Base-by-base conservation (phyloP, 1,140 invertebrate species). In the Drosophila murphyi region DNA sequence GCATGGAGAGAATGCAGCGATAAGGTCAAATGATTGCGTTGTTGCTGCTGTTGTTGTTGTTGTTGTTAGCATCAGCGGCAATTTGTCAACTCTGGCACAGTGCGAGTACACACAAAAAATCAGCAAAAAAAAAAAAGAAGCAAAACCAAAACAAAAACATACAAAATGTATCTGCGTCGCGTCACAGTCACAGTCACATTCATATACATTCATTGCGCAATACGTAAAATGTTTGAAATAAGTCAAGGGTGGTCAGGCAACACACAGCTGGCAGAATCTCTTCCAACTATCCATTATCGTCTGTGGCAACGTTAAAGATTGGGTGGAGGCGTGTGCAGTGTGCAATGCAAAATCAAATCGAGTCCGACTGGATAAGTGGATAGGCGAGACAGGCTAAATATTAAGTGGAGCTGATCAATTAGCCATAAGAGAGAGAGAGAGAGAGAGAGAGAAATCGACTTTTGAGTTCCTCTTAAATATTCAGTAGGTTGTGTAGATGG, bases 21-120 rank as follows among this genome's bases (percentile, higher is more conserved):
- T 85, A 88, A 88, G 85, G 83, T 89, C 80, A 75, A n/a, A 45
- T 31, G 68, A 77, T 73, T 77, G 73, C 47, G 56, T 78, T 68
- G 68, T 60, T 68, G 73, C 37, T 55, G 52, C 35, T 45, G 3
- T 12, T n/a, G 50, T 31, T 48, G 74, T 64, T 71, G 65, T 39
- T 65, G 75, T 65, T 77, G 75, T 63, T 61, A 64, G 70, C 60
- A 61, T 39, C 60, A 64, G 62, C 60, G 63, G 79, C 79, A 82
- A 87, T 86, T 82, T 86, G 82, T 87, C 82, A 87, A 77, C 78
- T 74, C 50, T 51, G 56, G 55, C 55, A 47, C 60, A 62, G 29
- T 43, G 41, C 41, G n/a, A 50, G 7, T 2, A 55, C 12, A 32
- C 39, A 75, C 45, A 64, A 4, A 39, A 8, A 55, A 39, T 48